These are phyloP conservation scores for Microctonus aethiopoides DNA, from an alignment of 2,888 invertebrate species.

Conservation along the genomic window DNA sequence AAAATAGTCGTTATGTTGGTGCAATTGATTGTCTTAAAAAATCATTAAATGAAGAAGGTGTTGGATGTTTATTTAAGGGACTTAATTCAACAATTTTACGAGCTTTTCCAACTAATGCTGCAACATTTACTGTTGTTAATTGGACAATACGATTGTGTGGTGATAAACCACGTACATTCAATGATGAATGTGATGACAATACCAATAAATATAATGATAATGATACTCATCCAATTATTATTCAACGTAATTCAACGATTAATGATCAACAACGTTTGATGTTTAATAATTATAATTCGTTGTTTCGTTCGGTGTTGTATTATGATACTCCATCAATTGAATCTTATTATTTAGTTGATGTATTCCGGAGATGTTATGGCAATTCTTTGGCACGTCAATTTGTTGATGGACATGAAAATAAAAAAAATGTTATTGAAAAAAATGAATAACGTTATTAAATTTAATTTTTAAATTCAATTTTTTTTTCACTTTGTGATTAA, in stretches of 20 bases:
- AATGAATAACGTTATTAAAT: too few relatives aligned
- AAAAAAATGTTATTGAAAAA: background rate
- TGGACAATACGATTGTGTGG: conserved; percentile 76
- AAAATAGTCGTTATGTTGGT: conserved; percentile 73
- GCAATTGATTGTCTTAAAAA: conserved; percentile 80
- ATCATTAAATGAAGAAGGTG: conserved; percentile 78
- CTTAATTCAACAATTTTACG: conserved; percentile 82
- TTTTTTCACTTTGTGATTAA: too few relatives aligned
- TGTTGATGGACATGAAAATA: background rate
- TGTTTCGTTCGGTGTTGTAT: background rate
- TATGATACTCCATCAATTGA: background rate
- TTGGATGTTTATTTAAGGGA: conserved; percentile 79
- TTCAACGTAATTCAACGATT: background rate
- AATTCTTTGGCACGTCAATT: background rate
- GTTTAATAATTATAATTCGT: background rate
- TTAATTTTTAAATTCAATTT: too few relatives aligned
- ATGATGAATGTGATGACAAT: too few relatives aligned
- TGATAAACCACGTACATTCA: conserved; percentile 22
- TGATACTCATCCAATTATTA: background rate
- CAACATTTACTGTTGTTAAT: conserved; percentile 88
- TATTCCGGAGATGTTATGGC: background rate
- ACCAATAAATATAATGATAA: background rate
- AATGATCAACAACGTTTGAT: background rate
- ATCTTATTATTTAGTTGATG: background rate
- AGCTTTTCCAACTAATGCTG: conserved; percentile 94